A percentile compares a stretch with the other conserved stretches of the same genome.
Conservation (phyloP, 1,140 invertebrate species). For the Mya arenaria region DNA sequence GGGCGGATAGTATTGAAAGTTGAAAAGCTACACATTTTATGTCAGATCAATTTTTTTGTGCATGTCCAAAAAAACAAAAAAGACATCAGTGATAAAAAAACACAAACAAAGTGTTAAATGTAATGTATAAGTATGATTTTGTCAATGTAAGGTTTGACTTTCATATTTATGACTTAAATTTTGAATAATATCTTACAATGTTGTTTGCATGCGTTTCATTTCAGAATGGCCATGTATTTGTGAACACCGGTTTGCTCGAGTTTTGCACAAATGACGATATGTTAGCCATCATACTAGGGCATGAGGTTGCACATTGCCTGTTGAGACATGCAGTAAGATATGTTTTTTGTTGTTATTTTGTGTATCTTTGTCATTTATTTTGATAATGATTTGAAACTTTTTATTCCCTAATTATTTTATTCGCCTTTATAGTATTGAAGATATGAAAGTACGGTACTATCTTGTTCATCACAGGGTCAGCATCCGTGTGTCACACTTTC, state of each 20-base stretch:
- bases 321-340: constrained; percentile 84
- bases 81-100: neutral
- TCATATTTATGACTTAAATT: neutral
- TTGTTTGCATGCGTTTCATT: constrained; percentile 64
- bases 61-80: neutral
- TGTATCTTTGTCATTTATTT: neutral
- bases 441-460: neutral
- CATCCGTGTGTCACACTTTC: neutral
- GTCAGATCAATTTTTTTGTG: neutral
- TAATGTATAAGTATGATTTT: neutral
- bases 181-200: neutral
- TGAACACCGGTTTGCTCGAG: constrained; percentile 84
- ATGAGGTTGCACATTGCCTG: constrained; percentile 87
- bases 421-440: neutral
- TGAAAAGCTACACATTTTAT: neutral
- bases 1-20: neutral
- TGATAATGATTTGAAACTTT: neutral
- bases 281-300: constrained; percentile 84
- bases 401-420: neutral
- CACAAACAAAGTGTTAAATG: neutral
- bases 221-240: constrained; percentile 85
- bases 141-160: neutral
- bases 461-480: neutral
- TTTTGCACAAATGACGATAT: constrained; percentile 84
- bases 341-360: neutral